Conservation (phyloP, 2,888 invertebrate species). For the Asteroscopus sphinx region DNA sequence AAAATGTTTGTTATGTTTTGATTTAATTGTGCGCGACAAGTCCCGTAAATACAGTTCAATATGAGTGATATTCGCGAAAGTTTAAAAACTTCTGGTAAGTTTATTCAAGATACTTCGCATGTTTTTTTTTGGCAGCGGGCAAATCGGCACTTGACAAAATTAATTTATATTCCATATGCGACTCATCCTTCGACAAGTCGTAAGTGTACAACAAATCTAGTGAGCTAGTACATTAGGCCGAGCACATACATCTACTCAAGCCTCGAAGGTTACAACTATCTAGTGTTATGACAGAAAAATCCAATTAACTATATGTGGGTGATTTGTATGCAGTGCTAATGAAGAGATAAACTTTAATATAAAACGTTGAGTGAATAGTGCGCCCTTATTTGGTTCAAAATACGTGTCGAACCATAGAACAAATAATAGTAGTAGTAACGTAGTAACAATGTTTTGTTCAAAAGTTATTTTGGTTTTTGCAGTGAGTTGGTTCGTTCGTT, state of each 20-base stretch:
- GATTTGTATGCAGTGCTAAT: slow-evolving; percentile 61
- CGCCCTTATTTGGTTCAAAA: slow-evolving; percentile 21
- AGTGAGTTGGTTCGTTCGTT: slow-evolving; percentile 22
- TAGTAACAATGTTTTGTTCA: slow-evolving; percentile 33
- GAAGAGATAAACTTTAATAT: slow-evolving; percentile 47
- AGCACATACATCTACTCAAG: slow-evolving; percentile 39
- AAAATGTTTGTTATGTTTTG: no score
- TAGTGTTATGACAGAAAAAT: slow-evolving; percentile 58
- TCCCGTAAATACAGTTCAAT: no score
- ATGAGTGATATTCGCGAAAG: no score
- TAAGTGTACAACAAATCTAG: slow-evolving; percentile 15
- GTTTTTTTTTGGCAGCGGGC: no score
- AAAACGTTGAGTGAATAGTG: slow-evolving; percentile 25
- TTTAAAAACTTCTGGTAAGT: no score
- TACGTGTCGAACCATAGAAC: no score
- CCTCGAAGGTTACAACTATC: slow-evolving; percentile 55
- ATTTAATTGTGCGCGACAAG: no score
- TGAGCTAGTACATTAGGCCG: slow-evolving; percentile 32
- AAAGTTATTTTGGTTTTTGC: slow-evolving; percentile 19
- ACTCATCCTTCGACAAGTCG: slow-evolving; percentile 25
- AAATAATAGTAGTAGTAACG: no score
- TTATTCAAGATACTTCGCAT: no score
- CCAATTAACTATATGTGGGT: slow-evolving; percentile 69
- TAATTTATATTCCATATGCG: slow-evolving; percentile 1
- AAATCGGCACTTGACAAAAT: no score